Conservation (phyloP, 2,113 vertebrate species). For the Alosa alosa region DNA sequence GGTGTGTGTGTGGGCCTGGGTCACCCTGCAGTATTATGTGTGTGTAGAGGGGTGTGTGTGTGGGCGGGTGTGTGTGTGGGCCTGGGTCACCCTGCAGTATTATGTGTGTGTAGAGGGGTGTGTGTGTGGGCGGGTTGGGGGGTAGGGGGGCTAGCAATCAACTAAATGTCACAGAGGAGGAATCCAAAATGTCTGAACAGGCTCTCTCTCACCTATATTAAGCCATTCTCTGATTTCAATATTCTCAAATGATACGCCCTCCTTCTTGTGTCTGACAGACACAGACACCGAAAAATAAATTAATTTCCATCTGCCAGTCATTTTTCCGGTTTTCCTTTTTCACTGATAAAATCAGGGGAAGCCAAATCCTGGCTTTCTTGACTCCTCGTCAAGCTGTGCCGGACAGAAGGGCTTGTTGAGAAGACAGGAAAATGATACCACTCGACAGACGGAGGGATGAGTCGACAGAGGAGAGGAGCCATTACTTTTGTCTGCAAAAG, state of each 20-base stretch:
- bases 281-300: not conserved
- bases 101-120: not conserved
- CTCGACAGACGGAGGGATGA: not conserved
- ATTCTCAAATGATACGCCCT: too few species aligned
- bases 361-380: not conserved
- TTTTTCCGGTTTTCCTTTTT: not conserved
- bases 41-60: too few species aligned
- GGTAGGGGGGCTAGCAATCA: not conserved
- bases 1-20: not conserved
- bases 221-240: slow-evolving; percentile 42
- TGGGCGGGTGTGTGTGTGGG: too few species aligned
- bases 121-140: not conserved
- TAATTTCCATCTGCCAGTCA: not conserved
- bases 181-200: not conserved
- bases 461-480: not conserved
- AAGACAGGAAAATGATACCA: not conserved
- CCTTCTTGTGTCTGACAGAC: not conserved
- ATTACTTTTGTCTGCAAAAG: not conserved
- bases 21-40: too few species aligned
- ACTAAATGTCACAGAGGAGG: not conserved
- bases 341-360: not conserved
- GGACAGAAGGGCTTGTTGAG: not conserved
- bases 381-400: not conserved
- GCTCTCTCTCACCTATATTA: slow-evolving; percentile 18
- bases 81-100: not conserved